These are phyloP conservation scores for Cyclophora punctaria DNA, from an alignment of 2,888 invertebrate species.

Conservation along the genomic window DNA sequence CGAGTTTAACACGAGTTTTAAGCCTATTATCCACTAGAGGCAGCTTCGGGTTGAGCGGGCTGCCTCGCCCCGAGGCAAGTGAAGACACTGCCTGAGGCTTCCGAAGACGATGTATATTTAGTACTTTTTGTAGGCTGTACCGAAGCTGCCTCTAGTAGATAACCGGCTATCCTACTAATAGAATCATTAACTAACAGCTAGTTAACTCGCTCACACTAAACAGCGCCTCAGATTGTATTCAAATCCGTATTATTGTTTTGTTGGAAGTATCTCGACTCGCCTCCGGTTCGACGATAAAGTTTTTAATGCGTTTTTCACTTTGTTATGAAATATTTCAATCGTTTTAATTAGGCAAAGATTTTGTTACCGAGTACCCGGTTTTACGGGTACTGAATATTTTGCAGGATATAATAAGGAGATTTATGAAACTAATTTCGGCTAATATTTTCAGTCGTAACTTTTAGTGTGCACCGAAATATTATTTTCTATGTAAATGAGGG, in stretches of 20 bases:
- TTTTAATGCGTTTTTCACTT: slow-evolving; percentile 62
- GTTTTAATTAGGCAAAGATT: slow-evolving; percentile 49
- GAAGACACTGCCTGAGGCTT: too few relatives aligned
- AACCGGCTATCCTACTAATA: too few relatives aligned
- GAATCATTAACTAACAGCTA: too few relatives aligned
- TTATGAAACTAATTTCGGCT: slow-evolving; percentile 29
- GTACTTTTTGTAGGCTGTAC: too few relatives aligned
- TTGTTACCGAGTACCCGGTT: slow-evolving; percentile 32
- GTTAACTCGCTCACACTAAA: too few relatives aligned
- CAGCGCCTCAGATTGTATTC: too few relatives aligned
- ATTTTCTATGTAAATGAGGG: slow-evolving; percentile 5
- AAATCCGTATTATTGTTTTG: slow-evolving; percentile 21
- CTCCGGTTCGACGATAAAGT: slow-evolving; percentile 41
- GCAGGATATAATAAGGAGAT: slow-evolving; percentile 28
- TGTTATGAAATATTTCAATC: slow-evolving; percentile 56
- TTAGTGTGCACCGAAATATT: slow-evolving; percentile 15
- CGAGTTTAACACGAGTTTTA: too few relatives aligned
- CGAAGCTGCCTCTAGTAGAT: too few relatives aligned
- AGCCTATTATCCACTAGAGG: too few relatives aligned
- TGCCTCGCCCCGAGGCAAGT: too few relatives aligned
- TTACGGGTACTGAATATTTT: slow-evolving; percentile 29
- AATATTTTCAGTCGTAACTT: slow-evolving; percentile 22
- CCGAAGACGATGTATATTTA: too few relatives aligned
- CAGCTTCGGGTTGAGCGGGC: too few relatives aligned
- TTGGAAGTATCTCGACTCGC: slow-evolving; percentile 19